These are phyloP conservation scores for Anoplophora glabripennis DNA, from an alignment of 1,140 invertebrate genomes.

Conservation along the genomic window DNA sequence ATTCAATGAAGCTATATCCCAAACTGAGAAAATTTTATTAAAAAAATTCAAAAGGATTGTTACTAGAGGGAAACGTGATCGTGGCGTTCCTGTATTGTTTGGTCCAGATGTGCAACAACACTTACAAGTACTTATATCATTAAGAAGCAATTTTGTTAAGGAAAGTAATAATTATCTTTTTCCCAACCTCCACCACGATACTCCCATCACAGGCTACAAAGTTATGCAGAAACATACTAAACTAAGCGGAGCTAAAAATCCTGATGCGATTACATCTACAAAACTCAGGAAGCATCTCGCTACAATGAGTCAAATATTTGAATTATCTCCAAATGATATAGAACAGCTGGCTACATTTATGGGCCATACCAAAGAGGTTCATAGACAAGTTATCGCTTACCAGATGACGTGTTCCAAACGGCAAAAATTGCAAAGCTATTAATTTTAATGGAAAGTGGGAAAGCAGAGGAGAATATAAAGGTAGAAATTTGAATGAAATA, in stretches of 20 bases:
- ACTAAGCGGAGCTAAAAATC: neutral
- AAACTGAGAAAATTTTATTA: conserved; percentile 24
- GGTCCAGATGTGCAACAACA: conserved; percentile 24
- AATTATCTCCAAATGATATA: conserved; percentile 17
- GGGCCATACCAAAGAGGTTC: neutral
- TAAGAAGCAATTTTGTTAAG: conserved; percentile 12
- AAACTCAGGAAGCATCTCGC: conserved; percentile 6
- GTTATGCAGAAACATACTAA: too few relatives aligned
- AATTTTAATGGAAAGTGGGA: too few relatives aligned
- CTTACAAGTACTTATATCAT: conserved; percentile 18
- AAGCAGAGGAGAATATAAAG: too few relatives aligned
- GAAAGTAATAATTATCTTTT: neutral
- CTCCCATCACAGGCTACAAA: too few relatives aligned
- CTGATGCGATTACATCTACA: conserved; percentile 10
- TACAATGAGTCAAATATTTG: conserved; percentile 16
- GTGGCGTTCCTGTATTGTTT: conserved; percentile 31
- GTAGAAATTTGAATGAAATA: too few relatives aligned
- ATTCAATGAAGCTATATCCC: conserved; percentile 13
- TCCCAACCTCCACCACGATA: too few relatives aligned
- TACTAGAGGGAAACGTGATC: conserved; percentile 24
- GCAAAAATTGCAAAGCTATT: too few relatives aligned
- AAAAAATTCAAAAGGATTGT: conserved; percentile 29
- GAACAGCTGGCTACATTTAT: conserved; percentile 16
- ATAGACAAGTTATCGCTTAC: too few relatives aligned
- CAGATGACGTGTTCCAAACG: too few relatives aligned